Conservation (phyloP, 2,888 invertebrate genomes). For the Thecocarcelia acutangulata region DNA sequence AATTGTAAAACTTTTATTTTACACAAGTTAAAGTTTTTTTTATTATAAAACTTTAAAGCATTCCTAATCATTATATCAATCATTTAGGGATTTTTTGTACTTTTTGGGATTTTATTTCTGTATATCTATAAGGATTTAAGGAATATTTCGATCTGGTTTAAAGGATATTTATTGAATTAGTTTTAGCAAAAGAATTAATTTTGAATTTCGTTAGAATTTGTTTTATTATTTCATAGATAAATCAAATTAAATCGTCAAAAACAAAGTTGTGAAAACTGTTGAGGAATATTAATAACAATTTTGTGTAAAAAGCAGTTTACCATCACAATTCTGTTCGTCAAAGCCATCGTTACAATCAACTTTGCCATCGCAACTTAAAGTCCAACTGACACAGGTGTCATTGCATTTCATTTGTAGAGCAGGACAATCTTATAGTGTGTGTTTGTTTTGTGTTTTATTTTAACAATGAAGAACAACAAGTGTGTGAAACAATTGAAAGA, state of each 20-base stretch:
- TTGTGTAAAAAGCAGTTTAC: conserved; percentile 71
- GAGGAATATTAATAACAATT: conserved; percentile 31
- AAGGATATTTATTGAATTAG: background rate
- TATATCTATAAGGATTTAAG: no score
- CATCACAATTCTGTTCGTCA: conserved; percentile 82
- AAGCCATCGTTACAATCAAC: conserved; percentile 84
- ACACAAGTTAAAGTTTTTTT: no score
- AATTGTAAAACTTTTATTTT: no score
- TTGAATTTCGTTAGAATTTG: conserved; percentile 35
- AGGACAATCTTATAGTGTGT: conserved; percentile 67
- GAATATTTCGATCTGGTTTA: no score
- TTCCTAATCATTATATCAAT: no score
- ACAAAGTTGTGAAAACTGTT: background rate
- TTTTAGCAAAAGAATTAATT: conserved; percentile 1
- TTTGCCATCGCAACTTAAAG: conserved; percentile 83
- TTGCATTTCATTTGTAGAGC: conserved; percentile 74
- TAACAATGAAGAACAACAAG: conserved; percentile 29
- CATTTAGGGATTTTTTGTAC: no score
- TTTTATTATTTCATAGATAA: conserved; percentile 1
- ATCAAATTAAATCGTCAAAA: conserved; percentile 17
- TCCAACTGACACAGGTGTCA: conserved; percentile 82
- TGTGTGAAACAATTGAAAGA: conserved; percentile 40
- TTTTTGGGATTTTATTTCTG: no score
- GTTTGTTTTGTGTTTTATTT: conserved; percentile 3
- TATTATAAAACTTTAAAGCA: no score